Evolutionary conservation across 2,113 vertebrate species (phyloP).

Genomic region (Cyprinodon variegatus): DNA sequence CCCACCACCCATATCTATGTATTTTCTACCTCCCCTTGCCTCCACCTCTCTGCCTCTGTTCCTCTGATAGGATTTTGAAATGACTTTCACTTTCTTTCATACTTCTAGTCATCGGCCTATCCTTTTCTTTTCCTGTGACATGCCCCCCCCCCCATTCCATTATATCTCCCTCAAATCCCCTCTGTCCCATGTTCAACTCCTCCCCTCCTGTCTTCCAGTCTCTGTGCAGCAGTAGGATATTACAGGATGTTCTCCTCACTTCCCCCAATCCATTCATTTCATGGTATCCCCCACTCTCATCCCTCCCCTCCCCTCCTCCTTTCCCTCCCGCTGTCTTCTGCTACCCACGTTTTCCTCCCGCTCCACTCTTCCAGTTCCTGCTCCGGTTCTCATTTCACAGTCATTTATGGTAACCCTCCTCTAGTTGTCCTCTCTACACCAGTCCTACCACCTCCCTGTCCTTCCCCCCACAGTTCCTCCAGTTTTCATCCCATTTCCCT

Average conservation of each 20-base stretch:
- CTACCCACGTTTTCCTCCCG: constrained; percentile 30
- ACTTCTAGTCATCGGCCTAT: constrained; percentile 36
- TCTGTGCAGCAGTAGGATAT: constrained; percentile 57
- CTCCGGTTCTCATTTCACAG: constrained; percentile 78
- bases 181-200: constrained; percentile 51
- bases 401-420: constrained; percentile 74
- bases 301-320: constrained; percentile 5
- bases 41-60: constrained; percentile 13
- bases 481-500: constrained; percentile 64
- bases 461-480: constrained; percentile 29
- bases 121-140: constrained; percentile 45
- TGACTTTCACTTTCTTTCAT: constrained; percentile 35
- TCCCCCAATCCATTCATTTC: constrained; percentile 40
- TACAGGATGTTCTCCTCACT: constrained; percentile 40
- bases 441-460: constrained; percentile 10
- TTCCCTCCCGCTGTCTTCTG: constrained; percentile 51
- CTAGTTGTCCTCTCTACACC: constrained; percentile 52
- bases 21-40: neutral
- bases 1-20: neutral
- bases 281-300: constrained; percentile 50
- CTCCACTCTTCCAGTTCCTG: constrained; percentile 48
- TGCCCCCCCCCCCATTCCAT: constrained; percentile 35
- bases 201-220: constrained; percentile 42
- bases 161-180: constrained; percentile 47
- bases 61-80: constrained; percentile 52